These are phyloP conservation scores for Antigone vipio DNA, from an alignment of 2,113 vertebrate genomes.

Conservation along the genomic window DNA sequence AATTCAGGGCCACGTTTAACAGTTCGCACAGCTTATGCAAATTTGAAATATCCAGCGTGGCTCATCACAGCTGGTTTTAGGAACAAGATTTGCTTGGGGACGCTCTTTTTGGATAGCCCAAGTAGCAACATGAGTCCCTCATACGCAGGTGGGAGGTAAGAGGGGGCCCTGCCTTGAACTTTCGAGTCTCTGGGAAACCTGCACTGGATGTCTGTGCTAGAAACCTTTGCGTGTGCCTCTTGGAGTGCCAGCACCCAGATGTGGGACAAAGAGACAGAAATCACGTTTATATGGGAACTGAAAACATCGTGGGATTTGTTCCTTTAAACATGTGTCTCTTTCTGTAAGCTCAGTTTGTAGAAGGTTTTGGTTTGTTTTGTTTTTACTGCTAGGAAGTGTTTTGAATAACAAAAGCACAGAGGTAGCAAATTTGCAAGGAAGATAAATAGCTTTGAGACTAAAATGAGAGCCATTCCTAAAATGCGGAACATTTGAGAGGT, in stretches of 20 bases:
- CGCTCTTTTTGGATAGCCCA: not conserved
- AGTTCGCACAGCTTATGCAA: not conserved
- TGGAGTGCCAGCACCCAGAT: not conserved
- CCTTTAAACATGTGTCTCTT: not conserved
- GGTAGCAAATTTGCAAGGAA: not conserved
- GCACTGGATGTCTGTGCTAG: not conserved
- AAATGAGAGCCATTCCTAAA: slow-evolving; percentile 13
- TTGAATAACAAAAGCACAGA: not conserved
- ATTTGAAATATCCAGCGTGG: not conserved
- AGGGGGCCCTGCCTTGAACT: not conserved
- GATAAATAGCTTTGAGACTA: slow-evolving; percentile 26
- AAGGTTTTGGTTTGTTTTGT: not conserved
- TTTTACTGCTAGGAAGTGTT: not conserved
- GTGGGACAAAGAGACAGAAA: not conserved
- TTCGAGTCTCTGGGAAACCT: not conserved
- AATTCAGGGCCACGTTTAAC: not conserved
- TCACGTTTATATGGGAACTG: not conserved
- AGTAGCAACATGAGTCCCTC: fast-evolving
- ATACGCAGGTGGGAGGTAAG: not conserved
- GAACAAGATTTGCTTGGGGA: not conserved
- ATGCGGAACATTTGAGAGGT: not conserved
- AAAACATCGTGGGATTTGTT: not conserved
- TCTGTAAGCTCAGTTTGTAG: not conserved
- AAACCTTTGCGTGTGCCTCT: not conserved
- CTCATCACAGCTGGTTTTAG: not conserved